Conservation (phyloP, 1,140 invertebrate species). For the Patella vulgata region DNA sequence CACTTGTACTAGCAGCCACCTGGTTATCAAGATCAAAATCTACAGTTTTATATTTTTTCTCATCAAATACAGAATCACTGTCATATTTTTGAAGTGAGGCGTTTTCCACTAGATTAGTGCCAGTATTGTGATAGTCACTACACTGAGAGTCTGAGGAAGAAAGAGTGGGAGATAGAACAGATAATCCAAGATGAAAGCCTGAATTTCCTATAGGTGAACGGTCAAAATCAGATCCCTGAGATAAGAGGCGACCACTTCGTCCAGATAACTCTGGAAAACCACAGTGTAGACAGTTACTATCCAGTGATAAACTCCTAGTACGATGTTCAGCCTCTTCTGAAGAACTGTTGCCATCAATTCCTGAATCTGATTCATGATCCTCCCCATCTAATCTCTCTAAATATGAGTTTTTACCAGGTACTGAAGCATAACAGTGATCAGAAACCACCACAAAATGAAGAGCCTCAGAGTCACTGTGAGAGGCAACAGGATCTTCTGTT, state of each 20-base stretch:
- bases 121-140: not conserved
- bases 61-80: too few species aligned
- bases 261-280: constrained; percentile 6
- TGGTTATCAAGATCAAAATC: not conserved
- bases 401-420: constrained; percentile 14
- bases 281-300: constrained; percentile 31
- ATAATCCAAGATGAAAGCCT: not conserved
- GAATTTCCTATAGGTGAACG: too few species aligned
- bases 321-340: constrained; percentile 30
- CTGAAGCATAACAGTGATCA: constrained; percentile 34
- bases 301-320: constrained; percentile 27
- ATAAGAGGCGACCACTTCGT: too few species aligned
- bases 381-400: too few species aligned
- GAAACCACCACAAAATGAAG: constrained; percentile 19
- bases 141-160: constrained; percentile 4
- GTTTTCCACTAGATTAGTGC: not conserved
- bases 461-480: constrained; percentile 1
- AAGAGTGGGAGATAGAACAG: constrained; percentile 9
- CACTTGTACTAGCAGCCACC: not conserved
- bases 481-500: not conserved
- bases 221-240: too few species aligned
- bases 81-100: too few species aligned
- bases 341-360: constrained; percentile 3
- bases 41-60: not conserved
- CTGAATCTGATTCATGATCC: constrained; percentile 12